Percentiles rank a stretch among this genome's conserved stretches.
phyloP scores from a whole-genome alignment of 2,888 invertebrate genomes.

The Drosophila suboccidentalis region DNA sequence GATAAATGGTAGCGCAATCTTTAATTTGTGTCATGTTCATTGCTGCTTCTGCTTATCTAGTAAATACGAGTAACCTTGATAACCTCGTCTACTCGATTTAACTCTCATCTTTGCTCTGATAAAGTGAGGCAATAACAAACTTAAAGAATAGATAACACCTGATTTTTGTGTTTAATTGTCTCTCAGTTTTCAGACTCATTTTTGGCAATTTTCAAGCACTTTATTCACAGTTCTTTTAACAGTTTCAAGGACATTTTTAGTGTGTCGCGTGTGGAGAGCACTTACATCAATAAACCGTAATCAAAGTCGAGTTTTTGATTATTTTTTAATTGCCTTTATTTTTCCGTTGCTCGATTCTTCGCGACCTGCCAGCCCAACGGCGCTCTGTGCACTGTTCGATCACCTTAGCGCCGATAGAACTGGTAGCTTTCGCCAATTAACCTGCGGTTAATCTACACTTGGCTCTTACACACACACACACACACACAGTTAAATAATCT shows the following conservation, averaged over 20 bases:
- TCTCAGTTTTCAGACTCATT: conserved; percentile 15
- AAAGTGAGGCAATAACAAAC: conserved; percentile 1
- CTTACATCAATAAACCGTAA: conserved; percentile 37
- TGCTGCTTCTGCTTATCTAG: conserved; percentile 51
- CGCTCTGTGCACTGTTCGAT: conserved; percentile 64
- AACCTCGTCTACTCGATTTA: conserved; percentile 43
- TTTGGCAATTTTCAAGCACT: background rate
- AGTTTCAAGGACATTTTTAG: conserved; percentile 11
- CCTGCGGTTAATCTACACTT: conserved; percentile 70
- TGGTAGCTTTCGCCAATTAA: conserved; percentile 72
- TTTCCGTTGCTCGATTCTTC: conserved; percentile 20
- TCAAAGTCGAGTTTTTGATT: background rate
- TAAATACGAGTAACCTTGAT: conserved; percentile 39
- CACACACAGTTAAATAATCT: conserved; percentile 43
- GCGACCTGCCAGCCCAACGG: conserved; percentile 73
- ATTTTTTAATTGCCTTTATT: background rate
- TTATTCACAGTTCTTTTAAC: conserved; percentile 8
- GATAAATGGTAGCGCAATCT: conserved; percentile 24
- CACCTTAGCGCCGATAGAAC: conserved; percentile 47
- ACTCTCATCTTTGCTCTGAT: conserved; percentile 27
- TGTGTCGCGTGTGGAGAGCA: background rate
- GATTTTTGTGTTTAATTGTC: background rate
- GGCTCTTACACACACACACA: conserved; percentile 34
- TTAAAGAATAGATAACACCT: conserved; percentile 12
- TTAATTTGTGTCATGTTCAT: conserved; percentile 50